Evolutionary conservation across 2,113 vertebrate genomes (phyloP).

Genomic region (Cheirogaleus medius): DNA sequence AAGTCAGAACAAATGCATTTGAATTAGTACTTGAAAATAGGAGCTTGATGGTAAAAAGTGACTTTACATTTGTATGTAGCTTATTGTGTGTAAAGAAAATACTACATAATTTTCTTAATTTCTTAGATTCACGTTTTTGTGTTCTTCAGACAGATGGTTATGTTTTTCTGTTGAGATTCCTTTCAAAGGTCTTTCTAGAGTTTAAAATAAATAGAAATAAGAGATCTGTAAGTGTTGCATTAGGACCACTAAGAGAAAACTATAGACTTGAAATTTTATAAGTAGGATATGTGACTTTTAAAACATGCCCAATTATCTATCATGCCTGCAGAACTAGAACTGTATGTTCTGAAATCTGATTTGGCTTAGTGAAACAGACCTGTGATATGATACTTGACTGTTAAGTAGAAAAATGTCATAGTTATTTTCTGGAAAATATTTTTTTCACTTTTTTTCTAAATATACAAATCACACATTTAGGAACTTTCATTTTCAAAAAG

Average conservation of each 20-base stretch:
- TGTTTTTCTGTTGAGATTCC: constrained; percentile 26
- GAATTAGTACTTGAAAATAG: constrained; percentile 24
- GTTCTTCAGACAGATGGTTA: background rate
- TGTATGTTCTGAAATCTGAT: background rate
- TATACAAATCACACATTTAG: background rate
- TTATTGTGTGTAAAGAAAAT: constrained; percentile 12
- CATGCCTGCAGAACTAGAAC: background rate
- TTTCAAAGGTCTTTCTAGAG: constrained; percentile 16
- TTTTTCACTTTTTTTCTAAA: constrained; percentile 26
- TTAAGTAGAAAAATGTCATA: background rate
- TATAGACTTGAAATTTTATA: background rate
- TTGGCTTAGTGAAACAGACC: background rate
- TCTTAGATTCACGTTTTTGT: background rate
- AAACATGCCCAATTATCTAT: background rate
- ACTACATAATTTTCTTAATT: background rate
- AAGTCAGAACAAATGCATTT: background rate
- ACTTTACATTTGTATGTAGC: background rate
- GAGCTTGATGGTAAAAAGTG: background rate
- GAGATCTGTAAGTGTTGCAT: background rate
- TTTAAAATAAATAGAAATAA: constrained; percentile 19
- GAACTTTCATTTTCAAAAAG: background rate
- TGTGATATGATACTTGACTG: constrained; percentile 14
- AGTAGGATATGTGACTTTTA: background rate
- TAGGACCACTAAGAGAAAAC: constrained; percentile 35
- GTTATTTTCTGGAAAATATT: background rate